phyloP scores from a whole-genome alignment of 2,113 vertebrate species.

The Terrapene triunguis region DNA sequence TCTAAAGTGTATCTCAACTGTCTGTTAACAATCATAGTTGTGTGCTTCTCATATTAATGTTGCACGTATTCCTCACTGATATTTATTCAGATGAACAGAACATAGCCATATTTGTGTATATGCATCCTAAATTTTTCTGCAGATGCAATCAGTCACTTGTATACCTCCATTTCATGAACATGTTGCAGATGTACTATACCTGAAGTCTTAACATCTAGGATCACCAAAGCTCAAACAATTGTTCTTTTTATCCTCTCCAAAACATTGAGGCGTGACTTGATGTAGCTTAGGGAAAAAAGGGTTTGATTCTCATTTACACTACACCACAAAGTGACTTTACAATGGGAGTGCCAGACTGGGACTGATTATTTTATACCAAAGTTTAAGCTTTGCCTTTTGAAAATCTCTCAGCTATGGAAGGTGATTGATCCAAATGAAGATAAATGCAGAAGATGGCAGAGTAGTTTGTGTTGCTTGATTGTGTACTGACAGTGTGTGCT shows the following conservation, averaged over 20 bases:
- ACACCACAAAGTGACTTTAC: background rate
- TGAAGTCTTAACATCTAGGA: background rate
- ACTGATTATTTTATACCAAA: background rate
- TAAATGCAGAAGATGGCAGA: background rate
- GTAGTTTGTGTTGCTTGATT: background rate
- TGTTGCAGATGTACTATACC: background rate
- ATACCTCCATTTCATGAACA: background rate
- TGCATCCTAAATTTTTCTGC: background rate
- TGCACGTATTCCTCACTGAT: background rate
- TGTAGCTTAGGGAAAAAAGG: background rate
- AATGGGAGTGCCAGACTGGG: background rate
- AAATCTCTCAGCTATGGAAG: background rate
- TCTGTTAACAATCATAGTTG: background rate
- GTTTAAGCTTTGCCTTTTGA: background rate
- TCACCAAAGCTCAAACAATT: background rate
- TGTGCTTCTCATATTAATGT: background rate
- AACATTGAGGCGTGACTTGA: background rate
- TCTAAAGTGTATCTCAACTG: background rate
- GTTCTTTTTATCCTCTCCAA: background rate
- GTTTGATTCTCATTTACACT: background rate
- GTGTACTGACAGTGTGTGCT: background rate
- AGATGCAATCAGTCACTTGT: background rate
- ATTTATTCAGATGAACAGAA: background rate
- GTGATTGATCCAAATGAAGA: background rate
- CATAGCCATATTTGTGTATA: background rate